These are phyloP conservation scores for Sesamia nonagrioides DNA, from an alignment of 1,140 invertebrate species.

Conservation along the genomic window DNA sequence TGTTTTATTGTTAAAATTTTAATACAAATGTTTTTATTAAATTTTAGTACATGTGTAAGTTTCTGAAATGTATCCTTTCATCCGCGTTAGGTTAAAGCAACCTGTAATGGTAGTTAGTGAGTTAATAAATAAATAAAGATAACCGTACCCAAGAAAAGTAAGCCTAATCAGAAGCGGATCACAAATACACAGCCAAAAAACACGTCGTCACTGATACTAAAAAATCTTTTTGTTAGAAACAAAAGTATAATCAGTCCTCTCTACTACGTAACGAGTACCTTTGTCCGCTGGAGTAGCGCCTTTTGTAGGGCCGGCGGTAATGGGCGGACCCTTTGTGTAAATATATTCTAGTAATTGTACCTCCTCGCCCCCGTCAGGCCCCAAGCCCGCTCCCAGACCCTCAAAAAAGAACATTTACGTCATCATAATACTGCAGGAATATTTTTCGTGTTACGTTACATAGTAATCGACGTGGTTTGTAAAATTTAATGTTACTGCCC, in stretches of 20 bases:
- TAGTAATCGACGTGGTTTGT: constrained; percentile 31
- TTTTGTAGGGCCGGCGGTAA: constrained; percentile 62
- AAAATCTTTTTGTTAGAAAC: constrained; percentile 74
- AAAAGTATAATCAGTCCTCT: constrained; percentile 73
- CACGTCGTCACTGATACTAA: constrained; percentile 43
- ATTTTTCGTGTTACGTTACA: constrained; percentile 35
- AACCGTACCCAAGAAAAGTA: neutral
- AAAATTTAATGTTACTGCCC: constrained; percentile 25
- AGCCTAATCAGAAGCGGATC: constrained; percentile 11
- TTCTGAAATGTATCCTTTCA: no score
- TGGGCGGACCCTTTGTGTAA: constrained; percentile 68
- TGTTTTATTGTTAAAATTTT: no score
- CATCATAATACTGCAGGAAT: constrained; percentile 43
- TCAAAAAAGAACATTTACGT: constrained; percentile 18
- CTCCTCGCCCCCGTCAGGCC: constrained; percentile 3
- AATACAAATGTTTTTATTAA: no score
- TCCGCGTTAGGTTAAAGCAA: no score
- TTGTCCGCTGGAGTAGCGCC: constrained; percentile 65
- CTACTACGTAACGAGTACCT: constrained; percentile 63
- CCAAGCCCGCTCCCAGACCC: neutral
- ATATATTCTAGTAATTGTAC: constrained; percentile 70
- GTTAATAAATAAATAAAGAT: no score
- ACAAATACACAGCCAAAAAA: neutral
- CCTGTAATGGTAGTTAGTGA: no score
- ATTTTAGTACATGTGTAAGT: no score